Evolutionary conservation across 2,113 vertebrate species (phyloP), one percentile per base, ranked within the genome.

Genomic region (Mandrillus leucophaeus): DNA sequence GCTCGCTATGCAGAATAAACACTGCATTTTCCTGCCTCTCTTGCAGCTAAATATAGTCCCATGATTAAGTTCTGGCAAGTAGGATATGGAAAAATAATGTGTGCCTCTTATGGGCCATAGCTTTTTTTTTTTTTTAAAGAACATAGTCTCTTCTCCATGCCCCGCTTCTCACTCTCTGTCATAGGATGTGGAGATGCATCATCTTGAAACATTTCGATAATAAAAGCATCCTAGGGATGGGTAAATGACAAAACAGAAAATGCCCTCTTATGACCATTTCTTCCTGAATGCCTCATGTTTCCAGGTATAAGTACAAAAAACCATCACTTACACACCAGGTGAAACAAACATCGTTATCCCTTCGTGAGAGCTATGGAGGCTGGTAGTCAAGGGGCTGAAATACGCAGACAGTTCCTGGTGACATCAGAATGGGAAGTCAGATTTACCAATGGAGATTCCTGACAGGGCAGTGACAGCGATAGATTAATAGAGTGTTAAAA

Each of bases 301-400:
- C 30, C 43, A 72, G 48, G 59, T 52, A 17, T 1, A 27, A 6
- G 17, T 8, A 6, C 3, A 57, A 30, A 25, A 5, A 8, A 16
- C 1, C 17, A 10, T 6, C 20, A 1, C 4, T 52, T 8, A 18
- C 22, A 38, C 12, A 14, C 25, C 1, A 9, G 43, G 52, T 3
- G 9, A 79, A n/a, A 5, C 0, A 14, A 4, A 22, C 1, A 32
- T 9, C 8, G 0, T 13, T 13, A 10, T 3, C 1, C 17, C n/a
- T 48, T 43, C 11, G 1, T 79, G 55, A 30, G 9, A 32, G 64
- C 38, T 40, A 7, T 3, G 4, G 43, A 1, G 25, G 0, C 59
- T 12, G 5, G 23, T 25, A 10, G 32, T n/a, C 52, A 25, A 55
- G 73, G 35, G 32, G 52, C 23, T 45, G 18, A 45, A 8, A 18